Percentiles rank a stretch among this genome's conserved stretches.
Evolutionary conservation across 2,797 vertebrate genomes (phyloP).

Genomic region (Chaetophractus vellerosus): DNA sequence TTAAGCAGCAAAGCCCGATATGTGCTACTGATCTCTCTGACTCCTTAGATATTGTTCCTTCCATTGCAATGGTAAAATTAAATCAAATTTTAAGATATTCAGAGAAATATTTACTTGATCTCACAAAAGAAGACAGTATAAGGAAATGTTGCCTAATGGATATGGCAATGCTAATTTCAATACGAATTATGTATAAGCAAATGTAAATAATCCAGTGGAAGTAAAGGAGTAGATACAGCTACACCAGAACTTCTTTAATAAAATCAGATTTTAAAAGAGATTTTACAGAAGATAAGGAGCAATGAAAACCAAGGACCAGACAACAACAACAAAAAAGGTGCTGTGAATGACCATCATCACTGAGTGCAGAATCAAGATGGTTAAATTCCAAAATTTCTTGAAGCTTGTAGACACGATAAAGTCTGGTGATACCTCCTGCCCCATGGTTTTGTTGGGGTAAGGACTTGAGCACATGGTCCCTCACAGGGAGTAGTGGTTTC

Average conservation of each 20-base stretch:
- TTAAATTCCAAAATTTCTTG: no score
- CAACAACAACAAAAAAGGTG: no score
- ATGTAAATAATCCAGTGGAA: not conserved
- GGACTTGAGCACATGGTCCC: not conserved
- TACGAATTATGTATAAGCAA: not conserved
- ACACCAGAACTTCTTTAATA: not conserved
- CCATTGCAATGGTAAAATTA: not conserved
- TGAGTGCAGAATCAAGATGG: not conserved
- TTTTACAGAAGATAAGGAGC: not conserved
- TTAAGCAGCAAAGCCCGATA: not conserved
- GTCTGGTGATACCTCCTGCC: no score
- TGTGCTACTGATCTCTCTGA: not conserved
- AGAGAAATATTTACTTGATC: conserved; percentile 17
- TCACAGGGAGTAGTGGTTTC: not conserved
- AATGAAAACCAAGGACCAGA: not conserved
- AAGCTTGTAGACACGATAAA: no score
- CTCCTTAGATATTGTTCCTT: not conserved
- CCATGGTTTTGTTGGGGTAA: no score
- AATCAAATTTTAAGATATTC: not conserved
- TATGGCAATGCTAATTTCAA: not conserved
- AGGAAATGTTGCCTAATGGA: not conserved
- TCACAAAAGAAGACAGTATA: not conserved
- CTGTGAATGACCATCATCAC: not conserved
- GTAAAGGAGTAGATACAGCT: not conserved
- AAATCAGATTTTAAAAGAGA: not conserved